Base-by-base conservation (phyloP, 2,888 invertebrate species). In the Zaprionus bogoriensis region DNA sequence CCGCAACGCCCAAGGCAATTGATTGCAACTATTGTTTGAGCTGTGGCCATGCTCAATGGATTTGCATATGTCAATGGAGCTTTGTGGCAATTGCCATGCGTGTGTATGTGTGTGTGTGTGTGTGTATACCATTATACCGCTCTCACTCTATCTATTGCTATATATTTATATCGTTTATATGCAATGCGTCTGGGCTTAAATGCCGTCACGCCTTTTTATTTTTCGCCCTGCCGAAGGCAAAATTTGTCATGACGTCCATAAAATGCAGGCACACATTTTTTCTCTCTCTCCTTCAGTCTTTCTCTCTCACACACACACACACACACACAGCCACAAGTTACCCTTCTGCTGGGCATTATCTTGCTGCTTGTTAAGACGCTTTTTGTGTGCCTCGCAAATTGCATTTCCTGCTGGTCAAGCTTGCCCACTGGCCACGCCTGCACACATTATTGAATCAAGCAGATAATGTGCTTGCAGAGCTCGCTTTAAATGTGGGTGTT, bases 361-460 rank as follows among this genome's bases (percentile, higher is more conserved):
- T 57, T 28, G 10, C 22, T 12, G 64, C 79, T 82, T 79, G 79
- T 85, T 85, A 77, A 75, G 84, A 68, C 74, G 80, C 80, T 86
- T 83, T 86, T 62, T 55, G n/a, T n/a, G n/a, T 58, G 84, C 84
- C 83, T 67, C 52, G 61, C 65, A 89, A 88, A 88, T 88, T 88
- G 88, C 88, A 88, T 88, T 88, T 89, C 80, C 89, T 67, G 71
- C 61, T 67, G 71, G 81, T 69, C 68, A 76, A n/a, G n/a, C 55
- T 30, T 5, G 19, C 10, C 14, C n/a, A n/a, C 38, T 39, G 38
- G 12, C 41, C 51, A 42, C 39, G 48, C 55, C 55, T 28, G 9
- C 42, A 0, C 7, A 68, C 80, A 61, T 84, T 87, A 86, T 86
- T 84, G 75, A 87, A 87, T 82, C 81, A 81, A 78, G 76, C 67